Evolutionary conservation across 2,113 vertebrate species (phyloP).

Genomic region (Eleginops maclovinus): DNA sequence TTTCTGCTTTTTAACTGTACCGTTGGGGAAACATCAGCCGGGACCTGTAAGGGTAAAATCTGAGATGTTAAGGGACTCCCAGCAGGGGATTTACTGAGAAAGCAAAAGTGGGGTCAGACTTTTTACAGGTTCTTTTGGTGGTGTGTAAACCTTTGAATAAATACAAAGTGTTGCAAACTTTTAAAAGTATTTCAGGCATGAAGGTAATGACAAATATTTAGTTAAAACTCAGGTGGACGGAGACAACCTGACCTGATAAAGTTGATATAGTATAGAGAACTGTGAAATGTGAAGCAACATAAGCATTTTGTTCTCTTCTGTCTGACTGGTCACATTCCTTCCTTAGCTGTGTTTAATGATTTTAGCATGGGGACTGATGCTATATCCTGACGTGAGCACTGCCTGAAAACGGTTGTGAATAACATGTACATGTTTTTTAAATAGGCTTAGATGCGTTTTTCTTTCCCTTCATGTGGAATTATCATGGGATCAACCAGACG

Average conservation of each 20-base stretch:
- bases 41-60: conserved; percentile 31
- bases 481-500: too few species aligned
- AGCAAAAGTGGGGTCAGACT: conserved; percentile 18
- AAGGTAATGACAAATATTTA: too few species aligned
- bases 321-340: too few species aligned
- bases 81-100: conserved; percentile 15
- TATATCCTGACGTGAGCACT: too few species aligned
- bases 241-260: not conserved
- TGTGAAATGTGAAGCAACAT: not conserved
- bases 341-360: too few species aligned
- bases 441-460: too few species aligned
- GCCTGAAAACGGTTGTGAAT: too few species aligned
- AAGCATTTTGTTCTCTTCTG: not conserved
- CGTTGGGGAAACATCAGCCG: conserved; percentile 49
- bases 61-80: conserved; percentile 34
- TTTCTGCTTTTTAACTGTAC: conserved; percentile 58
- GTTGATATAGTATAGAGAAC: not conserved
- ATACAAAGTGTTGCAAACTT: not conserved
- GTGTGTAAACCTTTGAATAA: not conserved
- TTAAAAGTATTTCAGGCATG: too few species aligned
- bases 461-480: too few species aligned
- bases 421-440: too few species aligned
- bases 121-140: not conserved
- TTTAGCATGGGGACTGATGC: too few species aligned
- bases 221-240: not conserved